Conservation (phyloP, 1,140 invertebrate genomes). For the Hesperophylax magnus region DNA sequence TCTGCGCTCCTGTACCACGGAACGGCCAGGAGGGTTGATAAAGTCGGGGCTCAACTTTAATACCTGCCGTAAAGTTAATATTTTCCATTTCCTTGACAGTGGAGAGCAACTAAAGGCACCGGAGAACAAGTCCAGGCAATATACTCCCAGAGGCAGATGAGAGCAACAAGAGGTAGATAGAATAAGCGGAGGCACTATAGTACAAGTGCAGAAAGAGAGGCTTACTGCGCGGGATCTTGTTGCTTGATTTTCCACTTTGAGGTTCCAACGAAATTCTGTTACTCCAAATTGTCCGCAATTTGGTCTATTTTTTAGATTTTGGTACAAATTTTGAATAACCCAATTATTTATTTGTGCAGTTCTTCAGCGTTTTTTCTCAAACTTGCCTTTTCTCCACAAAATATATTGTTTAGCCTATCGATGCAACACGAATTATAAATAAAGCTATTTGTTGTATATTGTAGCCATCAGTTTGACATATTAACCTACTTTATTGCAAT, state of each 20-base stretch:
- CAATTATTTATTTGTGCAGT: neutral
- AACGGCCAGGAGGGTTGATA: neutral
- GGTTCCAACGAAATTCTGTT: slow-evolving; percentile 36
- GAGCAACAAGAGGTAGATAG: neutral
- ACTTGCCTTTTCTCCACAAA: too few relatives aligned
- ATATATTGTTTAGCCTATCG: too few relatives aligned
- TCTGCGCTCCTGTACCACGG: too few relatives aligned
- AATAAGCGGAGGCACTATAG: neutral
- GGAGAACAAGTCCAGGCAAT: neutral
- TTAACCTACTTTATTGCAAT: too few relatives aligned
- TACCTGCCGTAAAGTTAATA: slow-evolving; percentile 48
- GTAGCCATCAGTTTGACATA: too few relatives aligned
- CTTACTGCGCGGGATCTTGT: neutral
- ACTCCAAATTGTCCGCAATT: slow-evolving; percentile 17
- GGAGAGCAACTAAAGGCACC: slow-evolving; percentile 12
- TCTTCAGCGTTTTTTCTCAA: neutral
- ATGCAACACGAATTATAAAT: too few relatives aligned
- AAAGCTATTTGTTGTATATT: too few relatives aligned
- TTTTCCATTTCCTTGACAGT: slow-evolving; percentile 51
- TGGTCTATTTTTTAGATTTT: neutral
- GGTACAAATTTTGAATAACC: neutral
- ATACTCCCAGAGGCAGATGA: slow-evolving; percentile 21
- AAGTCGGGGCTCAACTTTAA: slow-evolving; percentile 16
- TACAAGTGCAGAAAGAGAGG: neutral
- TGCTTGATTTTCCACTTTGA: slow-evolving; percentile 36